Percentiles rank a stretch among this genome's conserved stretches.
Conservation (phyloP, 2,888 invertebrate genomes). For the Pheosia gnoma region DNA sequence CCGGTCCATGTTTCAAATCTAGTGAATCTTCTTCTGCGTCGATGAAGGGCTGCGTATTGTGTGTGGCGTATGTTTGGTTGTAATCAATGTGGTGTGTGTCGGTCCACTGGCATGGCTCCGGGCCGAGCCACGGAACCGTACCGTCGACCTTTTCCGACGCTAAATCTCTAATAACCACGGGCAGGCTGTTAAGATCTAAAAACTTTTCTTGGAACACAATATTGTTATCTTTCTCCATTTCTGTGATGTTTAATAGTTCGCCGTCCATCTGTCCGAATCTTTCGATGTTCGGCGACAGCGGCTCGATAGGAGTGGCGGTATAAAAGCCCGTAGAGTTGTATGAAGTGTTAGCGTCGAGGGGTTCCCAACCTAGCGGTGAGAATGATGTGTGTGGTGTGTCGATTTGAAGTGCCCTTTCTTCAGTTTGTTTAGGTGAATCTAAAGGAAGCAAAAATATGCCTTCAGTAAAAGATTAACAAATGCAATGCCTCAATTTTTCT, state of each 20-base stretch:
- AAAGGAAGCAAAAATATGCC: constrained; percentile 23
- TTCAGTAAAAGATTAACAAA: not conserved
- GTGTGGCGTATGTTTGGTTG: constrained; percentile 58
- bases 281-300: constrained; percentile 62
- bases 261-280: constrained; percentile 51
- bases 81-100: constrained; percentile 52
- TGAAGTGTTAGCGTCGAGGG: constrained; percentile 68
- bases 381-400: constrained; percentile 74
- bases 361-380: constrained; percentile 76
- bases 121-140: constrained; percentile 52
- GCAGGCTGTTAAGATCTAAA: constrained; percentile 68
- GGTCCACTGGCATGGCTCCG: constrained; percentile 54
- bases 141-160: constrained; percentile 57
- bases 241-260: constrained; percentile 46
- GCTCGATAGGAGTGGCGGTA: constrained; percentile 55
- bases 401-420: constrained; percentile 71
- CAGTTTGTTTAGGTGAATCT: constrained; percentile 66
- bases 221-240: constrained; percentile 43
- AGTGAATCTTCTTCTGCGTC: constrained; percentile 73
- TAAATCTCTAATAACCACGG: constrained; percentile 70
- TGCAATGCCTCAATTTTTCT: no score
- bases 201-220: constrained; percentile 62
- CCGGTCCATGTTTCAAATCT: constrained; percentile 66
- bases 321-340: constrained; percentile 61
- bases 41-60: constrained; percentile 69